Conservation (phyloP, 2,113 vertebrate genomes). For the Scartelaos histophorus region DNA sequence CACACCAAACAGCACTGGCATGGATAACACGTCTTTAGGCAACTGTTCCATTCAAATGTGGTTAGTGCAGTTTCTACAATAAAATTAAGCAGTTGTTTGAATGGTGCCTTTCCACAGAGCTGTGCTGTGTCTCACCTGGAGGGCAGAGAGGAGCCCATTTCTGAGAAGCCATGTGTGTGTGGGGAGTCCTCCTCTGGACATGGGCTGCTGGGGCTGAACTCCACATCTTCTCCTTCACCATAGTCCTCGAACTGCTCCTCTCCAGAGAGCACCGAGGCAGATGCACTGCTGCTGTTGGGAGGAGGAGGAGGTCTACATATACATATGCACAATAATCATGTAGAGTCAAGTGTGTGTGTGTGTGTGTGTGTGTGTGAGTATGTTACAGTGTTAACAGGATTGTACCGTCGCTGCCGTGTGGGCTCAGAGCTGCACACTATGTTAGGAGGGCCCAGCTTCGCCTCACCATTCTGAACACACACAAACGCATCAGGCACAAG, state of each 20-base stretch:
- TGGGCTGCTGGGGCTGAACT: conserved; percentile 92
- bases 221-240: conserved; percentile 90
- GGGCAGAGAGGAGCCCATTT: conserved; percentile 91
- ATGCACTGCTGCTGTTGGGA: conserved; percentile 69
- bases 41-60: no score
- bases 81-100: background rate
- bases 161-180: conserved; percentile 87
- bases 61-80: background rate
- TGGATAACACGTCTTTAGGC: background rate
- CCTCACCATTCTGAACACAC: conserved; percentile 75
- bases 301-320: background rate
- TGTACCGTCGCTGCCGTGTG: conserved; percentile 59
- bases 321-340: background rate
- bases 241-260: conserved; percentile 99
- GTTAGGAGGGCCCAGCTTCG: conserved; percentile 73
- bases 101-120: no score
- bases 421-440: conserved; percentile 81
- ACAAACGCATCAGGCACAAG: background rate
- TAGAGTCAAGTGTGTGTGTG: no score
- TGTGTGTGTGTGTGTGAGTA: background rate
- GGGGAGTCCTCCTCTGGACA: conserved; percentile 87
- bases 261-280: conserved; percentile 80
- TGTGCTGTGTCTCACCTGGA: conserved; percentile 82
- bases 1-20: no score
- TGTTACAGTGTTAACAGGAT: no score